phyloP scores from a whole-genome alignment of 2,797 vertebrate species.

The Diglossa cyanea region DNA sequence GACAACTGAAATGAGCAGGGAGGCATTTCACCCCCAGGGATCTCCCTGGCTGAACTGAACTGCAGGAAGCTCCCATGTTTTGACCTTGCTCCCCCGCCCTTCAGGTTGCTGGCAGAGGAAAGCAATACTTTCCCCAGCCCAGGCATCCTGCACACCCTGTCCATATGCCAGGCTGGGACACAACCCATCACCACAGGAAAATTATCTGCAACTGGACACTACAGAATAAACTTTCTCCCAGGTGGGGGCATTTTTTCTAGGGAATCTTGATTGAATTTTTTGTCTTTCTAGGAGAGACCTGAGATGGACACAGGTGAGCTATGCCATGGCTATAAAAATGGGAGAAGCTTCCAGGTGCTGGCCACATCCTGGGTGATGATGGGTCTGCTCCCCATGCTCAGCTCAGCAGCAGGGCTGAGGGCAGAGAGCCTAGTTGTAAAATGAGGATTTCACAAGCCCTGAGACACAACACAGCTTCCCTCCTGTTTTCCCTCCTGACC shows the following conservation, averaged over 20 bases:
- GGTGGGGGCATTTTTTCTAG: not conserved
- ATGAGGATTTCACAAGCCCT: not conserved
- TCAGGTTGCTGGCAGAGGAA: not conserved
- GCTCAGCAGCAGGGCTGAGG: not conserved
- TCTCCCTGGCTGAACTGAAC: not conserved
- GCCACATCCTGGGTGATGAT: accelerated
- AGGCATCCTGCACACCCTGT: not conserved
- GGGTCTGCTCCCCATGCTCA: not conserved
- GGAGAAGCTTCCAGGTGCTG: not conserved
- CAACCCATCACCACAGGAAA: not conserved
- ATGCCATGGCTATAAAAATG: accelerated
- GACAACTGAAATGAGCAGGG: not conserved
- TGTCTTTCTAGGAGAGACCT: not conserved
- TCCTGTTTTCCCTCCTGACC: not conserved
- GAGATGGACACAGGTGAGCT: not conserved
- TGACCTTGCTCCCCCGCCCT: not conserved
- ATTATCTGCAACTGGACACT: not conserved
- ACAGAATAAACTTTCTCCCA: not conserved
- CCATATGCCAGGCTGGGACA: accelerated
- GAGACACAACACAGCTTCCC: not conserved
- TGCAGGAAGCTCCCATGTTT: not conserved
- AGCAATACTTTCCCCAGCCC: not conserved
- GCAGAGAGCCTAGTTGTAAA: not conserved
- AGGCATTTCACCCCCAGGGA: not conserved
- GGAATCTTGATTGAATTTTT: not conserved